These are phyloP conservation scores for Mesopsocus fuscifrons DNA, from an alignment of 2,888 invertebrate genomes.

Conservation along the genomic window DNA sequence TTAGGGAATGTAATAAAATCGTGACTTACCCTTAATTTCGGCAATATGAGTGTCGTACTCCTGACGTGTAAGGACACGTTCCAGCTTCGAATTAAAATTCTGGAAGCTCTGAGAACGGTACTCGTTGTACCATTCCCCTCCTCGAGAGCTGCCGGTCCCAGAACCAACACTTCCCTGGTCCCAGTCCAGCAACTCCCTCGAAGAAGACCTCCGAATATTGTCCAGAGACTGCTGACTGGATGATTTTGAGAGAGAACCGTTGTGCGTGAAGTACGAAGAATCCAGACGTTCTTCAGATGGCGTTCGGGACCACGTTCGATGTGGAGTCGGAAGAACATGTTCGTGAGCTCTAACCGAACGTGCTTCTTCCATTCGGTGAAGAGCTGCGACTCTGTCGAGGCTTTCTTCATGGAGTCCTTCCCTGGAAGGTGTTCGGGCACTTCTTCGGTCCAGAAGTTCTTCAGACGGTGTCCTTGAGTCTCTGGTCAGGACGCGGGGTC, in stretches of 20 bases:
- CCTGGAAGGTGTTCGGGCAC: constrained; percentile 8
- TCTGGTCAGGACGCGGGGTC: constrained; percentile 23
- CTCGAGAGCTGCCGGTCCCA: constrained; percentile 17
- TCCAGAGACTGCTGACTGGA: constrained; percentile 2
- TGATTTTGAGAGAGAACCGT: constrained; percentile 3
- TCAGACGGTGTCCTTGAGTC: constrained; percentile 21
- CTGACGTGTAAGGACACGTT: constrained; percentile 47
- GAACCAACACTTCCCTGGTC: constrained; percentile 14
- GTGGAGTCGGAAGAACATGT: not conserved
- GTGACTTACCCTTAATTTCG: constrained; percentile 53
- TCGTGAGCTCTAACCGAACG: not conserved
- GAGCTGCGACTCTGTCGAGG: not conserved
- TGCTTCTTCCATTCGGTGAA: constrained; percentile 17
- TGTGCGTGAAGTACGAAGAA: constrained; percentile 20
- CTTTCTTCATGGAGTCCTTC: not conserved
- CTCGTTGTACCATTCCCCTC: constrained; percentile 37
- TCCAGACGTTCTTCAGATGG: constrained; percentile 35
- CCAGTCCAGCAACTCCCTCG: constrained; percentile 21
- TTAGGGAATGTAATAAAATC: too few species aligned
- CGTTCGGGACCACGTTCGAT: constrained; percentile 25
- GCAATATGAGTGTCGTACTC: constrained; percentile 73
- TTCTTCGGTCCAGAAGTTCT: constrained; percentile 10
- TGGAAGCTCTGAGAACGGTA: constrained; percentile 30
- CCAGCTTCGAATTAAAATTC: constrained; percentile 9
- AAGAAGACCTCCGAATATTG: constrained; percentile 12